Evolutionary conservation across 2,888 invertebrate species (phyloP).

Genomic region (Eugnorisma glareosa): DNA sequence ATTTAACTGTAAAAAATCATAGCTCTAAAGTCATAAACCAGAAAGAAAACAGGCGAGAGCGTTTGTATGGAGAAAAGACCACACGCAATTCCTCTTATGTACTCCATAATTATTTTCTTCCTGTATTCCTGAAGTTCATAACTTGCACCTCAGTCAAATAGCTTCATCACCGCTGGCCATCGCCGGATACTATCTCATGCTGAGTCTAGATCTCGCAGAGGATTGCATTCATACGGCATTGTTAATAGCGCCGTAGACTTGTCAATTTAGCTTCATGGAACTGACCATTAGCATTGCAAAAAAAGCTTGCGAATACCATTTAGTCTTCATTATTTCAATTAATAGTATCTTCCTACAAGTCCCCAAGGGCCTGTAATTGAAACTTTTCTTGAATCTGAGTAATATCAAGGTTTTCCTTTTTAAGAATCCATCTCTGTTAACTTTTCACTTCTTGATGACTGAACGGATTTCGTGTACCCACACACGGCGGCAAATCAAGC

Average conservation of each 20-base stretch:
- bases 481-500: too few species aligned
- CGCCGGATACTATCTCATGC: constrained; percentile 40
- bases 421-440: neutral
- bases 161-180: constrained; percentile 56
- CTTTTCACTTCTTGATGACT: neutral
- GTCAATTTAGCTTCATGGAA: constrained; percentile 5
- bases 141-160: constrained; percentile 50
- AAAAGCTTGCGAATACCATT: neutral
- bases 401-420: neutral
- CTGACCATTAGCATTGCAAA: neutral
- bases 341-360: neutral
- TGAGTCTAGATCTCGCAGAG: constrained; percentile 10
- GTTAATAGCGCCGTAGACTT: constrained; percentile 11
- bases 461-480: too few species aligned
- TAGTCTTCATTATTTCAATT: neutral
- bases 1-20: too few species aligned
- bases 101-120: too few species aligned
- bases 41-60: too few species aligned
- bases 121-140: neutral
- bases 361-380: neutral
- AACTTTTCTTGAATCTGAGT: neutral
- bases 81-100: too few species aligned
- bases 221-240: constrained; percentile 7
- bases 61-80: too few species aligned
- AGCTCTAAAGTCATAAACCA: too few species aligned